A percentile compares a stretch with the other conserved stretches of the same genome.
Conservation (phyloP, 2,888 invertebrate genomes). For the Fabriciana adippe region DNA sequence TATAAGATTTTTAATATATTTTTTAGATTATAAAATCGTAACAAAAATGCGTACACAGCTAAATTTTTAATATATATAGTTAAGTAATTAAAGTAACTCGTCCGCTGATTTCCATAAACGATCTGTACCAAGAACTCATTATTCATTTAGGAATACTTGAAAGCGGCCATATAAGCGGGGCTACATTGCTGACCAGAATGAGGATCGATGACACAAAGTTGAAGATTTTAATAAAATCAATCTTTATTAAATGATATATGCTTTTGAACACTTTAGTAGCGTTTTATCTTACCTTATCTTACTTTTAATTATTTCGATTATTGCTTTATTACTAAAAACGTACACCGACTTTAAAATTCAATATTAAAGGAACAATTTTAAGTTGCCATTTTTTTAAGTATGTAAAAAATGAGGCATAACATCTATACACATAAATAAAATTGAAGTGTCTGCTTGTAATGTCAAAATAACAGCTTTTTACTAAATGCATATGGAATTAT, state of each 20-base stretch:
- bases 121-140: conserved; percentile 44
- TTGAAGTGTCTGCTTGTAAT: no score
- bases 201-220: conserved; percentile 17
- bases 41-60: conserved; percentile 2
- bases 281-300: background rate
- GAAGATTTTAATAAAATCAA: background rate
- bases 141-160: conserved; percentile 45
- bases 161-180: conserved; percentile 36
- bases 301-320: no score
- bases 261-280: background rate
- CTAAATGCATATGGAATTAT: no score
- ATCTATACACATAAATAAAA: no score
- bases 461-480: no score
- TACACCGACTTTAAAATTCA: no score
- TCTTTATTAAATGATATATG: background rate
- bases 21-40: background rate
- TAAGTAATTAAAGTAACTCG: conserved; percentile 26
- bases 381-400: no score
- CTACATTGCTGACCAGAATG: conserved; percentile 10
- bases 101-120: conserved; percentile 40
- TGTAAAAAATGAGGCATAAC: no score
- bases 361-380: no score
- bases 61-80: conserved; percentile 1
- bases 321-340: no score
- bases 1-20: no score